phyloP scores from a whole-genome alignment of 1,140 invertebrate species.

The Eupristina koningsbergeri region DNA sequence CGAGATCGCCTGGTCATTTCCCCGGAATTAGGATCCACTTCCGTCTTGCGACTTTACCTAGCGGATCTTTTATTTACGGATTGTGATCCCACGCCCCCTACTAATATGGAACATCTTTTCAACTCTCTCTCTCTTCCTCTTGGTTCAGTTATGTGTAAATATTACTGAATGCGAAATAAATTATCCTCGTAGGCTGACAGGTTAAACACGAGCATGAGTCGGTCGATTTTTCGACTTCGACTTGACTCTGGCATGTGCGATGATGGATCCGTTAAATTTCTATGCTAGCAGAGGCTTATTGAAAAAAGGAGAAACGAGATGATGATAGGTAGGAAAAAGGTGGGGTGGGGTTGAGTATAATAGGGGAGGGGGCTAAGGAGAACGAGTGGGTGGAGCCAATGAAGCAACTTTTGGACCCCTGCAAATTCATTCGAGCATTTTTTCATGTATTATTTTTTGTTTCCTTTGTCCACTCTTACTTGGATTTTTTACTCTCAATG shows the following conservation, averaged over 20 bases:
- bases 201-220: slow-evolving; percentile 4
- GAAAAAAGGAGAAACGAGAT: slow-evolving; percentile 1
- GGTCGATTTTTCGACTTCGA: slow-evolving; percentile 36
- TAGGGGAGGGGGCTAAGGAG: slow-evolving; percentile 1
- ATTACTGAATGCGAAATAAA: background rate
- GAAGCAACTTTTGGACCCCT: slow-evolving; percentile 35
- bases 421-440: slow-evolving; percentile 48
- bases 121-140: background rate
- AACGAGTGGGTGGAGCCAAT: slow-evolving; percentile 42
- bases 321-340: background rate
- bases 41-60: slow-evolving; percentile 33
- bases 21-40: slow-evolving; percentile 43
- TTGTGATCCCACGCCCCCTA: background rate
- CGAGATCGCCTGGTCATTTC: no score
- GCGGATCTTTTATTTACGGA: slow-evolving; percentile 27
- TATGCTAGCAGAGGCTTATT: background rate
- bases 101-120: slow-evolving; percentile 11
- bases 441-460: slow-evolving; percentile 29
- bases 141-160: background rate
- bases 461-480: background rate
- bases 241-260: background rate
- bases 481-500: background rate
- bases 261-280: background rate
- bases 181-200: background rate
- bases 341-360: background rate